Conservation (phyloP, 2,113 vertebrate species). For the Hassar affinis region DNA sequence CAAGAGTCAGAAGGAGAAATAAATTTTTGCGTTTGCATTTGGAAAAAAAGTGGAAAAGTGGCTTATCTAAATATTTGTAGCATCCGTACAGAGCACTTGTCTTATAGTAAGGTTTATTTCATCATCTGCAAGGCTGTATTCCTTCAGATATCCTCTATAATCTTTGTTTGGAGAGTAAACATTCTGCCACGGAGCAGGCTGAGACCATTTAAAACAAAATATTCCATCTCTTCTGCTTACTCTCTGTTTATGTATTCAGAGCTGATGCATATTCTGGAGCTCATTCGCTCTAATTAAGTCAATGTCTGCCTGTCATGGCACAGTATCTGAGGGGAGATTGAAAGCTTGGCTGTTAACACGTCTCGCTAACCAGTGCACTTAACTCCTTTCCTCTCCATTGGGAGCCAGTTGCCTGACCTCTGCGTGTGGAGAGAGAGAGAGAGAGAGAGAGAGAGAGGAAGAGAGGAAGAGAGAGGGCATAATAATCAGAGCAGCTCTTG, state of each 20-base stretch:
- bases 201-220: conserved; percentile 33
- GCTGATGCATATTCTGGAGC: conserved; percentile 62
- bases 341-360: conserved; percentile 73
- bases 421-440: conserved; percentile 47
- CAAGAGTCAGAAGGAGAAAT: conserved; percentile 3
- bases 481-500: conserved; percentile 59
- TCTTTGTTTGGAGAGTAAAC: conserved; percentile 35
- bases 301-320: conserved; percentile 64
- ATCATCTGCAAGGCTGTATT: conserved; percentile 16
- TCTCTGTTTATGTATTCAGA: conserved; percentile 55
- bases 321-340: conserved; percentile 67
- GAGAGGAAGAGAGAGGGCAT: conserved; percentile 56
- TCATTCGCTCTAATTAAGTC: conserved; percentile 75
- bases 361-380: conserved; percentile 71
- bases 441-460: conserved; percentile 16
- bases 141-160: conserved; percentile 23
- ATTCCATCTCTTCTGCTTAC: conserved; percentile 32
- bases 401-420: conserved; percentile 70
- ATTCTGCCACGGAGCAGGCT: conserved; percentile 15
- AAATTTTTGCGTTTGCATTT: background rate
- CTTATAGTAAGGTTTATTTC: conserved; percentile 16
- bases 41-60: background rate
- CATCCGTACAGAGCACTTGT: background rate
- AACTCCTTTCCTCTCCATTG: conserved; percentile 65
- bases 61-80: background rate